Evolutionary conservation across 2,888 invertebrate species (phyloP).

Genomic region (Xanthia icteritia): DNA sequence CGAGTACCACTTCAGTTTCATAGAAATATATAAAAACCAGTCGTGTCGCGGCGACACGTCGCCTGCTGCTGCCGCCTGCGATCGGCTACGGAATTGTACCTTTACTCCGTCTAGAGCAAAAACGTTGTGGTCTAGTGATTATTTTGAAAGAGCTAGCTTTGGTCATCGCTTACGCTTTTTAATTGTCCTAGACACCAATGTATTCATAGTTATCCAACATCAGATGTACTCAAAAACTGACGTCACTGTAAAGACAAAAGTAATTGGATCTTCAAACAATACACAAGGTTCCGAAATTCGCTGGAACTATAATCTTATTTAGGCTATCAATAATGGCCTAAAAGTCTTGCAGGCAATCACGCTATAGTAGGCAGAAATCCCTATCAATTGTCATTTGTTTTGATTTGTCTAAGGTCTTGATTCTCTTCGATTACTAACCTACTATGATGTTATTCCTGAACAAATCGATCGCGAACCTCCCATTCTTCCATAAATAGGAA

Average conservation of each 20-base stretch:
- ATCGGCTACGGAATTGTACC: no score
- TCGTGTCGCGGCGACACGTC: no score
- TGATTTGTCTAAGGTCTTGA: background rate
- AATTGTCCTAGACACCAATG: background rate
- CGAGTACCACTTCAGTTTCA: no score
- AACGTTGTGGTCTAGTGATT: background rate
- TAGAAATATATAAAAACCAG: no score
- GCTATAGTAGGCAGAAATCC: background rate
- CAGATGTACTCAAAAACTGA: background rate
- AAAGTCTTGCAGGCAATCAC: background rate
- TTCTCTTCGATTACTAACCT: background rate
- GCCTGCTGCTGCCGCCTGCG: no score
- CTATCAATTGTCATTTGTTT: background rate
- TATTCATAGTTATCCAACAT: no score
- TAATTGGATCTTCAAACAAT: background rate
- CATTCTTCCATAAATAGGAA: conserved; percentile 43
- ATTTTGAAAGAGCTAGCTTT: no score
- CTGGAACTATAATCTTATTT: background rate
- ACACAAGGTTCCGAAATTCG: background rate
- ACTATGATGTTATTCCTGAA: background rate
- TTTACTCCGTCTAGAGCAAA: background rate
- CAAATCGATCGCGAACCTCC: conserved; percentile 24
- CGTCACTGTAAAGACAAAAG: background rate
- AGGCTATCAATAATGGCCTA: background rate
- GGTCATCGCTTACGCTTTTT: background rate